Evolutionary conservation across 53 echinoderm and acorn worm genomes (phyloP), one percentile per base, ranked within the genome.

Genomic region (Henricia sp.): DNA sequence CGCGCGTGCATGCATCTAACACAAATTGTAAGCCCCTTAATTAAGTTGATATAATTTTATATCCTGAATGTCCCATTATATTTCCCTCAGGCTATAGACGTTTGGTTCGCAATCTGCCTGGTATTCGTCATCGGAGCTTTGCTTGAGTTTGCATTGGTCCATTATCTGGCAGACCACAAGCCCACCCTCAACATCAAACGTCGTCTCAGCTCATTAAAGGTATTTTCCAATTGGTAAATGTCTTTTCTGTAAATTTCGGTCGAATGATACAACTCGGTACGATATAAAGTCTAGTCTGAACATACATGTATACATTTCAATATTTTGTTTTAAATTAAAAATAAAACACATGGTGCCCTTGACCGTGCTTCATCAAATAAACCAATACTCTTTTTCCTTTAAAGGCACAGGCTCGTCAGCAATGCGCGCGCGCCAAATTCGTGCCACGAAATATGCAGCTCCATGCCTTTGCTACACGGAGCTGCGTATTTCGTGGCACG

Each of bases 111-210:
- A 1, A 63, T 63, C 2, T 93, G 93, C 68, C 71, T 91, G 11
- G 55, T 96, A 6, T 96, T 91, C 67, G 93, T 96, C 51, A 89
- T 93, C 19, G 89, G 84, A 28, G 75, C 96, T 6, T 68, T 96
- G 10, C 83, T 96, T 40, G 96, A 96, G 66, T 96, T 87, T 68
- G 93, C 91, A 9, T 27, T 96, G 37, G 91, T 93, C 0, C 96
- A 96, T 46, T 84, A 91, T 48, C 70, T 96, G 2, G 86, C 55
- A 5, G 60, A 56, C 23, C 83, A 52, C 33, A 88, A 83, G 52
- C 63, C 63, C 9, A 67, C 29, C 43, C 44, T 60, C n/a, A 83
- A 68, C 52, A 37, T 83, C 54, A 55, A 53, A 37, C 9, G 38
- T 0, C 55, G 54, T 21, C 68, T 69, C 83, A 83, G 17, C 46